Base-by-base conservation (phyloP, 2,888 invertebrate species). In the Drosophila atripex region DNA sequence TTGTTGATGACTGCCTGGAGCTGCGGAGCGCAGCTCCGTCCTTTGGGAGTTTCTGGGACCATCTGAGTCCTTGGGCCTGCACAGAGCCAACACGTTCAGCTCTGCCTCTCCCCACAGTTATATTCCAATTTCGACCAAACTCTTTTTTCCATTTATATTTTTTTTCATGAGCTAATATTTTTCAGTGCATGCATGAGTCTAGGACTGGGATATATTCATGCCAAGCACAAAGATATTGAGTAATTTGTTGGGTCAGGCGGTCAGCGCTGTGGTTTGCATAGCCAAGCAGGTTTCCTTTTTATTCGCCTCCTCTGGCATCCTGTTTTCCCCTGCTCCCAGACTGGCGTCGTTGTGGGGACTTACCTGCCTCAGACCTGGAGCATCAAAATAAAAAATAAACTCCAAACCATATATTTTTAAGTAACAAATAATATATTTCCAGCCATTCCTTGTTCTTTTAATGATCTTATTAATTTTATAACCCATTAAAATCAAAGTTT, bases 201-300 rank as follows among this genome's bases (percentile, higher is more conserved):
- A 21, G 43, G 43, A 6, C 18, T 43, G 66, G 70, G 60, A 64
- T 71, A 5, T 21, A 64, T 71, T 52, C 64, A 46, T 65, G 71
- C 64, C 72, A 71, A 71, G 87, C 85, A 78, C 82, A 83, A 87
- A 80, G 85, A 87, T 86, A 83, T 83, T 83, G 82, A 83, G 82
- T 83, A 83, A 83, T 83, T 83, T 85, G 87, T 87, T 83, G 82
- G 82, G 82, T 83, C 82, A 83, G 82, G 77, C 82, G 82, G 87
- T 87, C 82, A 85, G 82, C 78, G 78, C 52, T 83, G 87, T 76
- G 82, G 87, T 87, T 83, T 83, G 82, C 87, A 83, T 83, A 83
- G 85, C 71, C 82, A 83, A 83, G 73, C 87, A 87, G 87, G 75
- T 53, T 73, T 39, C 58, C 71, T 43, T 47, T 69, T 52, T 53